Conservation (phyloP, 2,113 vertebrate genomes). For the Lophius piscatorius region DNA sequence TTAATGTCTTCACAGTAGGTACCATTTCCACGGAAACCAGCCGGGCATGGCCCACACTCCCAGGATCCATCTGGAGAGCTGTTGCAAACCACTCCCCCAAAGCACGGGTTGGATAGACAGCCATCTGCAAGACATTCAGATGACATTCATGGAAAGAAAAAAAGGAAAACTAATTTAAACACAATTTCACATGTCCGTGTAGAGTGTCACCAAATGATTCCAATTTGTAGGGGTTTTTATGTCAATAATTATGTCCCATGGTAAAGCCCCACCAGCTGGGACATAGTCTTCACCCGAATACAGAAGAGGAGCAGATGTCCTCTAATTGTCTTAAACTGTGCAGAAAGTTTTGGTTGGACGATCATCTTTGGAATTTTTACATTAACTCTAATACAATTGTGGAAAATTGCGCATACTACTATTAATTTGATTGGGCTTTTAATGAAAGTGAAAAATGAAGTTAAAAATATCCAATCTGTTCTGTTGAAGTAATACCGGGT, state of each 20-base stretch:
- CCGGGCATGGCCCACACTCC: conserved; percentile 93
- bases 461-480: too few relatives aligned
- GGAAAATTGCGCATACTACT: background rate
- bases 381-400: too few relatives aligned
- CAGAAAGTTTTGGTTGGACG: background rate
- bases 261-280: background rate
- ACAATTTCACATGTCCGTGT: background rate
- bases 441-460: too few relatives aligned
- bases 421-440: too few relatives aligned
- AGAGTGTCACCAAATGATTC: background rate
- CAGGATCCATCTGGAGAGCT: conserved; percentile 94
- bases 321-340: background rate
- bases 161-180: conserved; percentile 9
- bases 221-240: conserved; percentile 6
- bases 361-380: background rate
- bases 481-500: too few relatives aligned
- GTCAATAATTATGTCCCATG: background rate
- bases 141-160: conserved; percentile 19
- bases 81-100: conserved; percentile 90
- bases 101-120: conserved; percentile 96
- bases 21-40: conserved; percentile 92
- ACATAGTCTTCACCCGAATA: conserved; percentile 1
- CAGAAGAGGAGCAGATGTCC: background rate
- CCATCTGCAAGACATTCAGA: conserved; percentile 82
- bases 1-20: conserved; percentile 92